Percentiles rank a stretch among this genome's conserved stretches.
phyloP scores from a whole-genome alignment of 2,797 vertebrate genomes.

The Platyrinchus mystaceus region DNA sequence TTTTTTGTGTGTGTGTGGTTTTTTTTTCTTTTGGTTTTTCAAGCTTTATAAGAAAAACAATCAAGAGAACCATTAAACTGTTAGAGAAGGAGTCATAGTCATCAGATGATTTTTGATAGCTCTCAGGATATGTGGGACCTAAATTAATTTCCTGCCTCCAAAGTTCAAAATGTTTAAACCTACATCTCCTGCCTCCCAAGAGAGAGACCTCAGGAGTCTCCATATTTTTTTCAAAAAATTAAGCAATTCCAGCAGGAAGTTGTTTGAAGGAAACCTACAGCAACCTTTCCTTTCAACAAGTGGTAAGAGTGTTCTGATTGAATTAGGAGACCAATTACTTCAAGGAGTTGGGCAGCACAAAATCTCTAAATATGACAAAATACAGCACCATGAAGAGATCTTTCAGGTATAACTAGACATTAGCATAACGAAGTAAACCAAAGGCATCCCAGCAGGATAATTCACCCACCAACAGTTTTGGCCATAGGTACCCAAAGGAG shows the following conservation, averaged over 20 bases:
- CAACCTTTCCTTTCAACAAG: background rate
- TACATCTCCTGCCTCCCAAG: background rate
- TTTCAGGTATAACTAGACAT: background rate
- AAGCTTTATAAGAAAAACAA: background rate
- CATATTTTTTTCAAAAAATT: background rate
- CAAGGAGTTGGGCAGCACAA: background rate
- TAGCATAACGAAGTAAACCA: background rate
- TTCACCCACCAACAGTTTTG: background rate
- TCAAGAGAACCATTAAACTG: background rate
- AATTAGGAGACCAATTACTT: background rate
- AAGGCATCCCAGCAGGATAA: background rate
- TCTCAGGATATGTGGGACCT: background rate
- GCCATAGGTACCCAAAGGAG: fast-evolving
- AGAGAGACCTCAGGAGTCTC: background rate
- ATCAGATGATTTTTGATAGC: background rate
- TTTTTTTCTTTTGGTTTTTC: background rate
- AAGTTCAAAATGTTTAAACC: background rate
- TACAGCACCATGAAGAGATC: background rate
- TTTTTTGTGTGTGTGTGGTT: background rate
- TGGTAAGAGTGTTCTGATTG: background rate
- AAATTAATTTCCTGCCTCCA: background rate
- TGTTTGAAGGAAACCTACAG: background rate
- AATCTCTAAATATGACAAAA: background rate
- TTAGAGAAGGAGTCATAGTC: background rate
- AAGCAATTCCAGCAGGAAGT: background rate